phyloP scores from a whole-genome alignment of 2,113 vertebrate species.

The Picathartes gymnocephalus region DNA sequence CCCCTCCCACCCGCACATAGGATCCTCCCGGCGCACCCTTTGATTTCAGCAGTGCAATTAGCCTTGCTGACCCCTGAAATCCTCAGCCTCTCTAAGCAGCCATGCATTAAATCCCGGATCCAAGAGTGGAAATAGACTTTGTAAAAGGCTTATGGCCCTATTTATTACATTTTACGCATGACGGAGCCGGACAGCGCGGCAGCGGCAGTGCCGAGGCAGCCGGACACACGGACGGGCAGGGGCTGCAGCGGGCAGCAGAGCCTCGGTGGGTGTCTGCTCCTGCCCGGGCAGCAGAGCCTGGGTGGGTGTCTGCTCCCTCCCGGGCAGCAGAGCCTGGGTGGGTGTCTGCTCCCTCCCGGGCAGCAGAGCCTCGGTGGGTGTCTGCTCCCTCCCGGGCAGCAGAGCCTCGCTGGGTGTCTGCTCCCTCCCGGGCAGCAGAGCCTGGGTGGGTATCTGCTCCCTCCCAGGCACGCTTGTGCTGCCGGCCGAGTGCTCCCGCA shows the following conservation, averaged over 20 bases:
- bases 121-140: slow-evolving; percentile 76
- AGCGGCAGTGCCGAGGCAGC: not conserved
- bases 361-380: not conserved
- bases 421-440: no score
- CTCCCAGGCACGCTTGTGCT: not conserved
- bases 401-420: not conserved
- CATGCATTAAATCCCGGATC: slow-evolving; percentile 74
- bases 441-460: not conserved
- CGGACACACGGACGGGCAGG: not conserved
- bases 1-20: rapidly evolving
- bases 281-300: not conserved
- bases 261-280: not conserved
- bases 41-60: slow-evolving; percentile 72
- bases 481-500: not conserved
- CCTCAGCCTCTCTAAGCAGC: slow-evolving; percentile 70
- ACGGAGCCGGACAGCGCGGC: slow-evolving; percentile 2
- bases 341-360: not conserved
- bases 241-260: not conserved
- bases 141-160: slow-evolving; percentile 72
- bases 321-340: not conserved
- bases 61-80: slow-evolving; percentile 72
- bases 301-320: not conserved
- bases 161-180: slow-evolving; percentile 69
- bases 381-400: not conserved
- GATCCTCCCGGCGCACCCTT: not conserved